Evolutionary conservation across 2,797 vertebrate species (phyloP).

Genomic region (Numenius phaeopus): DNA sequence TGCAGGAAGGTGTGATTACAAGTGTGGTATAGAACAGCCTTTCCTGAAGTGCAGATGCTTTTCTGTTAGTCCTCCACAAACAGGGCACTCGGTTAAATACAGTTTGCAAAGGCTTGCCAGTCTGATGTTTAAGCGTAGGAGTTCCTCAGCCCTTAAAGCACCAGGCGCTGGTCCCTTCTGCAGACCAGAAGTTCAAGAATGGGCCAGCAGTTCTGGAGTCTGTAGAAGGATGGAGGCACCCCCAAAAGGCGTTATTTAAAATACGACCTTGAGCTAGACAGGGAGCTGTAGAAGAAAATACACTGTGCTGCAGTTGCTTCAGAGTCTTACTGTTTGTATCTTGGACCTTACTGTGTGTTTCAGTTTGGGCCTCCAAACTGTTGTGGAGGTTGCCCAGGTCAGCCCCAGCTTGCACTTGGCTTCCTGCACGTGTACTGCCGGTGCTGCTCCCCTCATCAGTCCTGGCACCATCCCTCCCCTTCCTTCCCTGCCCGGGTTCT

Average conservation of each 20-base stretch:
- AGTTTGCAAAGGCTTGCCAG: background rate
- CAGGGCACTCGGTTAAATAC: background rate
- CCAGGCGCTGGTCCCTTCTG: background rate
- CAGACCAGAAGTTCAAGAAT: background rate
- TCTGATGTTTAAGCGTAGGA: background rate
- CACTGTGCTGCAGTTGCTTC: background rate
- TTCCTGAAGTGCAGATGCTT: background rate
- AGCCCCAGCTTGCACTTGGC: accelerated
- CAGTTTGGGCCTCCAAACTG: background rate
- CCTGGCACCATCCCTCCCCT: background rate
- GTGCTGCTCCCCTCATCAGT: background rate
- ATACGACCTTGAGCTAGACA: background rate
- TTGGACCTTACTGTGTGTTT: background rate
- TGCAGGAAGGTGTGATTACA: background rate
- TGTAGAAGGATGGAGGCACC: background rate
- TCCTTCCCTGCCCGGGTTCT: background rate
- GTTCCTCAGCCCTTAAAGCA: accelerated
- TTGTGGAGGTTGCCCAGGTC: background rate
- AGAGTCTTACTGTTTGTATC: background rate
- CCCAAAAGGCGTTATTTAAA: background rate
- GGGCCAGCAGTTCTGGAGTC: background rate
- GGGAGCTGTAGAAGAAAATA: background rate
- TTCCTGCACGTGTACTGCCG: accelerated
- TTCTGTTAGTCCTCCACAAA: background rate
- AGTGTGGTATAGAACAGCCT: background rate